phyloP scores from a whole-genome alignment of 1,140 invertebrate genomes.

The Megathymus violae region DNA sequence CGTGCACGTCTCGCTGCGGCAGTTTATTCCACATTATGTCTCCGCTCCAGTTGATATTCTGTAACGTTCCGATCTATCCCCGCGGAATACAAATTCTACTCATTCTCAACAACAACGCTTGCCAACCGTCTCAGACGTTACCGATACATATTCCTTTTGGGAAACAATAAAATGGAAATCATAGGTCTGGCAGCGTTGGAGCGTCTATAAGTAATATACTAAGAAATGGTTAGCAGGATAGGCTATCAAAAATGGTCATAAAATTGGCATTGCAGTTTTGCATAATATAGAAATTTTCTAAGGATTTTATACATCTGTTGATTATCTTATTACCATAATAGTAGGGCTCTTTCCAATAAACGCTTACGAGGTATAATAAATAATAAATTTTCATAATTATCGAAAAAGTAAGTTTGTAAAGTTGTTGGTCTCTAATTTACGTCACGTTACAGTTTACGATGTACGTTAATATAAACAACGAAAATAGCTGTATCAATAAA shows the following conservation, averaged over 20 bases:
- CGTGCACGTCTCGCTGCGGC: slow-evolving; percentile 64
- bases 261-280: too few relatives aligned
- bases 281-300: too few relatives aligned
- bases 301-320: too few relatives aligned
- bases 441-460: too few relatives aligned
- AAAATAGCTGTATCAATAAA: too few relatives aligned
- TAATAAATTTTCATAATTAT: too few relatives aligned
- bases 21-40: slow-evolving; percentile 72
- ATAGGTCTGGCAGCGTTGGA: slow-evolving; percentile 7
- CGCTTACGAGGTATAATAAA: too few relatives aligned
- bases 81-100: slow-evolving; percentile 68
- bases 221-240: background rate
- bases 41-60: slow-evolving; percentile 64
- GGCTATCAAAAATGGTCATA: background rate
- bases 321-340: too few relatives aligned
- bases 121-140: slow-evolving; percentile 51
- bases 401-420: too few relatives aligned
- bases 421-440: too few relatives aligned
- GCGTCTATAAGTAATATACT: slow-evolving; percentile 8
- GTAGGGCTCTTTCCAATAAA: too few relatives aligned
- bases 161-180: slow-evolving; percentile 29
- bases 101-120: slow-evolving; percentile 57
- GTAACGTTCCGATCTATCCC: slow-evolving; percentile 49
- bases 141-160: slow-evolving; percentile 19
- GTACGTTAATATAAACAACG: too few relatives aligned